Conservation (phyloP, 2,113 vertebrate genomes). For the Seriola rivoliana region DNA sequence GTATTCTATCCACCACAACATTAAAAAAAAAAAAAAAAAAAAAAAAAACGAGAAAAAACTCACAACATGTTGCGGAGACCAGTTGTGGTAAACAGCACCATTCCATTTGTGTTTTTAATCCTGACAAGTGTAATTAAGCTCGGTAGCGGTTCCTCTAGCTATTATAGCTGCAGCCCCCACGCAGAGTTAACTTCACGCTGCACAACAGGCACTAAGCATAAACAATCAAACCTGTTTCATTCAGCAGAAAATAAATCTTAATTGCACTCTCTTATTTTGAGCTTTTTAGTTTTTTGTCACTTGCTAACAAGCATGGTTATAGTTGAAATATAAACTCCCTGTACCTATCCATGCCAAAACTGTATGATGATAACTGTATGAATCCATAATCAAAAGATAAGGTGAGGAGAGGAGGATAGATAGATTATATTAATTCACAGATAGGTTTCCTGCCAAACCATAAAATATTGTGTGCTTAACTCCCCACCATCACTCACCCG, state of each 20-base stretch:
- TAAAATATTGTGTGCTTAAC: not conserved
- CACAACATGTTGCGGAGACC: slow-evolving; percentile 15
- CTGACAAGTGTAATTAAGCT: slow-evolving; percentile 69
- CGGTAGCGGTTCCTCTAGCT: slow-evolving; percentile 47
- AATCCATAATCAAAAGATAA: slow-evolving; percentile 15
- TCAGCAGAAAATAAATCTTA: slow-evolving; percentile 48
- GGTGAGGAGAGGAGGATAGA: not conserved
- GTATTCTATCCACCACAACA: slow-evolving; percentile 16
- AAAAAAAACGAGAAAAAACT: slow-evolving; percentile 9
- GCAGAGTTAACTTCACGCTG: slow-evolving; percentile 51
- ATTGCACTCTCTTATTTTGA: slow-evolving; percentile 25
- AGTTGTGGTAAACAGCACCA: slow-evolving; percentile 37
- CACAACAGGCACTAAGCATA: slow-evolving; percentile 44
- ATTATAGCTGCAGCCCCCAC: slow-evolving; percentile 55
- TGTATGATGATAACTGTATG: slow-evolving; percentile 2
- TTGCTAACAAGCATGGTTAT: slow-evolving; percentile 9
- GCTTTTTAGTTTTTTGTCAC: slow-evolving; percentile 35
- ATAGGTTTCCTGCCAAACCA: not conserved
- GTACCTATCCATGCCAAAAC: not conserved
- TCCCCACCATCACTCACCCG: slow-evolving; percentile 85
- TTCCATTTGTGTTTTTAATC: slow-evolving; percentile 43
- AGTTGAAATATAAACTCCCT: slow-evolving; percentile 28
- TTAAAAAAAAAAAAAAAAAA: slow-evolving; percentile 36
- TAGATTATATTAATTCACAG: not conserved
- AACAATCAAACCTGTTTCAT: slow-evolving; percentile 68